Evolutionary conservation across 2,113 vertebrate genomes (phyloP).

Genomic region (Hiodon tergisus): DNA sequence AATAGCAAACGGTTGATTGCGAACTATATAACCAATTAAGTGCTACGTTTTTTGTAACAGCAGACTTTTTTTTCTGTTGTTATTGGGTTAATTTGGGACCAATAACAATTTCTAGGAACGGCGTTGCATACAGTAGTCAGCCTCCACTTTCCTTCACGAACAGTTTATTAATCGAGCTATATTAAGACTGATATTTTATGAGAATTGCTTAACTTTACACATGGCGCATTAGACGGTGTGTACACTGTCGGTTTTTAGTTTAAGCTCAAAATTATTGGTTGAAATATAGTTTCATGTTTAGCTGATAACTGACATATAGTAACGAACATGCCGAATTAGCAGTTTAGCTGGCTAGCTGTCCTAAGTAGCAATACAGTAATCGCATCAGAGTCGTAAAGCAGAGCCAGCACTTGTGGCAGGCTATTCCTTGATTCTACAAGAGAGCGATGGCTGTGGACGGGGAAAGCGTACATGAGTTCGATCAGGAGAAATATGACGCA

Average conservation of each 20-base stretch:
- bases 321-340: neutral
- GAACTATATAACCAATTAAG: neutral
- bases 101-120: no score
- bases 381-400: neutral
- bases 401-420: neutral
- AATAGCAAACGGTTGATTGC: neutral
- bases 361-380: neutral
- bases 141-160: no score
- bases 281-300: no score
- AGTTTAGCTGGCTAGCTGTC: neutral
- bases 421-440: neutral
- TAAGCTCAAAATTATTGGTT: no score
- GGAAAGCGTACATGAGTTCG: slow-evolving; percentile 54
- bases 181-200: neutral
- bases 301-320: neutral
- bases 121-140: no score
- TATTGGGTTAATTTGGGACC: no score
- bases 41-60: neutral
- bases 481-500: slow-evolving; percentile 70
- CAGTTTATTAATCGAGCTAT: neutral
- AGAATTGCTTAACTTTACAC: neutral
- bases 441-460: slow-evolving; percentile 59
- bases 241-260: no score
- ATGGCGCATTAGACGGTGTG: neutral
- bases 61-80: neutral